Evolutionary conservation across 2,797 vertebrate species (phyloP), one percentile per base, ranked within the genome.

Genomic region (Brachymystax lenok): DNA sequence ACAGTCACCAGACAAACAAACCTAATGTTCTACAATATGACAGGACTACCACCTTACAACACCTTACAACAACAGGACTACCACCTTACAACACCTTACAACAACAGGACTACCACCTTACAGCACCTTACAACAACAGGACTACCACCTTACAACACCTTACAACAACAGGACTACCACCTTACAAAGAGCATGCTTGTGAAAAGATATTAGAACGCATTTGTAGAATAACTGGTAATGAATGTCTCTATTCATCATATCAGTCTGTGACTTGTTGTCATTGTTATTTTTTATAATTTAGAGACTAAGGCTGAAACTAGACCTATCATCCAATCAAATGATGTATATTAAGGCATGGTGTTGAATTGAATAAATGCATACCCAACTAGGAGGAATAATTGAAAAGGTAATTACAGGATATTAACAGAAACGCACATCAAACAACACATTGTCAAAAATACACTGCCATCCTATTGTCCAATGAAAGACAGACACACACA

Each of bases 401-500:
- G 51, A 63, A 75, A 69, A 56, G 59, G 27, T 56, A 71, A 74
- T 76, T 78, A 74, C n/a, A 75, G 33, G 40, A 50, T 21, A 70
- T 21, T 51, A 2, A 27, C 10, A 17, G 24, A 17, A 21, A 46
- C 5, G 27, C 69, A 27, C 46, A 28, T 24, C 21, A 27, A 19
- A 51, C 3, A 51, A 51, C 69, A 27, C 0, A 40, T 5, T 40
- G 35, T 40, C n/a, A 7, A 6, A 40, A 5, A 40, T 40, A 40
- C 64, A 28, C 64, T 2, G 7, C 6, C 8, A n/a, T 21, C 56
- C 7, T 61, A 61, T 16, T 5, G n/a, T 21, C n/a, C 13, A 19
- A 19, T n/a, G 19, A 56, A 35, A 2, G 30, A 69, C 67, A 69
- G 30, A 33, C 19, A 19, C 7, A n/a, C 2, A 21, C 0, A 56